These are phyloP conservation scores for Callyntrura sp. DNA, from an alignment of 2,888 invertebrate species.

Conservation along the genomic window DNA sequence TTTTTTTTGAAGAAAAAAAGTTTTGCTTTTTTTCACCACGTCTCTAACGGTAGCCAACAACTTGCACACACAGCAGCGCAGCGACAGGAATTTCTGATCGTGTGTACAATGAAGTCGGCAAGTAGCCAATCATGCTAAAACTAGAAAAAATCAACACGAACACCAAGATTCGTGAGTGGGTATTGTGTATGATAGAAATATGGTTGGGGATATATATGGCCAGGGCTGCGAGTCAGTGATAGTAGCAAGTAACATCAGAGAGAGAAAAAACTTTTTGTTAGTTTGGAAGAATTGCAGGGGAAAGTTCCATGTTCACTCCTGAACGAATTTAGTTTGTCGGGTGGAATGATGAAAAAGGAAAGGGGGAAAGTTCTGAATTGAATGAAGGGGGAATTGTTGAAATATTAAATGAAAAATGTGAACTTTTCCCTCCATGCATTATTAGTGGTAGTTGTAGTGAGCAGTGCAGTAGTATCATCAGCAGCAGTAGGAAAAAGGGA, in stretches of 20 bases:
- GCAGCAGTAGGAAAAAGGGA: background rate
- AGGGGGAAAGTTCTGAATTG: slow-evolving; percentile 34
- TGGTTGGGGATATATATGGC: too few species aligned
- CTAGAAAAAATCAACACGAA: background rate
- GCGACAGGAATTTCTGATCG: slow-evolving; percentile 22
- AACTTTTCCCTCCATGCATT: slow-evolving; percentile 1
- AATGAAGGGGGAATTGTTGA: slow-evolving; percentile 20
- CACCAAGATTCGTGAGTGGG: background rate
- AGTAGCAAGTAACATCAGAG: background rate
- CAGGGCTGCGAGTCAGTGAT: too few species aligned
- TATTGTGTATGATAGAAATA: too few species aligned
- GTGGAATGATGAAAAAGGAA: slow-evolving; percentile 37
- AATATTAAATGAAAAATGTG: slow-evolving; percentile 49
- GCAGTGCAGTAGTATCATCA: background rate
- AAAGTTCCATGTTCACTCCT: slow-evolving; percentile 37
- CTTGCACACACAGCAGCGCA: background rate
- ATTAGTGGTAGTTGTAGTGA: too few species aligned
- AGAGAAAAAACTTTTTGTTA: slow-evolving; percentile 50
- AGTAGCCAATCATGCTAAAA: slow-evolving; percentile 63
- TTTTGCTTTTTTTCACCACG: slow-evolving; percentile 40
- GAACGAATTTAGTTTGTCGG: slow-evolving; percentile 13
- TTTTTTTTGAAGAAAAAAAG: slow-evolving; percentile 50
- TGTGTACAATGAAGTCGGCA: slow-evolving; percentile 58
- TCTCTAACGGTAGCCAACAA: too few species aligned
- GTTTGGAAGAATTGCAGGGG: slow-evolving; percentile 32